These are phyloP conservation scores for Agrypnus murinus DNA, from an alignment of 2,888 invertebrate species.

Conservation along the genomic window DNA sequence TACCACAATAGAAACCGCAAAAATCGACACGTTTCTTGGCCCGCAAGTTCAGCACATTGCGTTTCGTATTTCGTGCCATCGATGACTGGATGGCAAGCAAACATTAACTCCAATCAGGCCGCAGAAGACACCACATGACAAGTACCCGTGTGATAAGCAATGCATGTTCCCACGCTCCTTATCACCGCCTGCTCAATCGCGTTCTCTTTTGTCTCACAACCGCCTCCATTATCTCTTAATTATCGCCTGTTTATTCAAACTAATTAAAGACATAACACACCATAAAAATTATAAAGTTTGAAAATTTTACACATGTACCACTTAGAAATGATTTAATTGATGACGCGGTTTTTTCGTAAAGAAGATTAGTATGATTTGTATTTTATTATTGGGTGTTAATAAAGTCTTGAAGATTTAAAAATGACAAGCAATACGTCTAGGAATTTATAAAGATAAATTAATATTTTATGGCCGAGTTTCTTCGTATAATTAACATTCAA, in stretches of 20 bases:
- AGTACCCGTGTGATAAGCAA: conserved; percentile 56
- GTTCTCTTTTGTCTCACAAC: conserved; percentile 54
- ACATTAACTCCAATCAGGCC: conserved; percentile 29
- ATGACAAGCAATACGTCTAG: conserved; percentile 1
- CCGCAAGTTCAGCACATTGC: background rate
- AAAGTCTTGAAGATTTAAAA: background rate
- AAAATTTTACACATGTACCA: too few species aligned
- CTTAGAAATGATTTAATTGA: too few species aligned
- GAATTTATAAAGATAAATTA: conserved; percentile 19
- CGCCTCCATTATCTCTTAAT: conserved; percentile 54
- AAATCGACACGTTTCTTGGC: background rate
- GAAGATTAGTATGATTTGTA: too few species aligned
- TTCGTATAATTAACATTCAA: conserved; percentile 30
- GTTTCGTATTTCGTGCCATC: conserved; percentile 8
- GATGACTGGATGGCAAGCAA: conserved; percentile 12
- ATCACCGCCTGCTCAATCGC: conserved; percentile 51
- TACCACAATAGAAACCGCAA: background rate
- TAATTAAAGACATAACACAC: conserved; percentile 18
- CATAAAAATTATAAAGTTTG: background rate
- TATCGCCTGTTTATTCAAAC: conserved; percentile 38
- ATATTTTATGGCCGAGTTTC: conserved; percentile 21
- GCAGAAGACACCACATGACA: conserved; percentile 60
- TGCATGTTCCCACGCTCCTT: conserved; percentile 57
- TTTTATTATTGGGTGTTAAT: too few species aligned
- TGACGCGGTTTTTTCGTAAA: too few species aligned